Evolutionary conservation across 1,140 invertebrate genomes (phyloP).

Genomic region (Neodiprion fabricii): DNA sequence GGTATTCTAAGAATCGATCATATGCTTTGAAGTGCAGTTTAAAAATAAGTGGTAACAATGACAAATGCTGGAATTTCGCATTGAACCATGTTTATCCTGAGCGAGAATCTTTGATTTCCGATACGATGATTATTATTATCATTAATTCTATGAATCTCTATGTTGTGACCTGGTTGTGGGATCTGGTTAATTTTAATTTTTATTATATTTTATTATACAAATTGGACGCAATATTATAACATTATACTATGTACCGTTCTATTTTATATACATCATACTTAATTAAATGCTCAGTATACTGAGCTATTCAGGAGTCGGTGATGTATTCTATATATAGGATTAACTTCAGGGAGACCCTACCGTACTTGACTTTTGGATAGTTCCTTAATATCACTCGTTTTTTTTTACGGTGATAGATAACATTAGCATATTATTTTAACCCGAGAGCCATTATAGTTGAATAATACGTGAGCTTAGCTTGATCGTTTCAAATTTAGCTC

Average conservation of each 20-base stretch:
- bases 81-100: not conserved
- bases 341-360: no score
- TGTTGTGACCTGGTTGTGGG: constrained; percentile 28
- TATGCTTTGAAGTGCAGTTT: not conserved
- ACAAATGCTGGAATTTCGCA: no score
- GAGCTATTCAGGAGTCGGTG: no score
- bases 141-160: not conserved
- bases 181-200: constrained; percentile 25
- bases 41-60: not conserved
- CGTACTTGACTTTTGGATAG: no score
- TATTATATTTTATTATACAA: not conserved
- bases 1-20: no score
- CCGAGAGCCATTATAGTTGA: no score
- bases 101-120: constrained; percentile 14
- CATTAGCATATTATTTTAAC: not conserved
- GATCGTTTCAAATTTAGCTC: no score
- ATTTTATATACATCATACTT: not conserved
- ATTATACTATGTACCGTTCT: not conserved
- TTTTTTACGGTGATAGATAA: not conserved
- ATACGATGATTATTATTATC: not conserved
- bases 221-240: not conserved
- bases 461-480: no score
- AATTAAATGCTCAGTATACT: not conserved
- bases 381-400: not conserved
- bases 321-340: not conserved